Conservation (phyloP, 2,888 invertebrate species). For the Caenorhabditis becei region DNA sequence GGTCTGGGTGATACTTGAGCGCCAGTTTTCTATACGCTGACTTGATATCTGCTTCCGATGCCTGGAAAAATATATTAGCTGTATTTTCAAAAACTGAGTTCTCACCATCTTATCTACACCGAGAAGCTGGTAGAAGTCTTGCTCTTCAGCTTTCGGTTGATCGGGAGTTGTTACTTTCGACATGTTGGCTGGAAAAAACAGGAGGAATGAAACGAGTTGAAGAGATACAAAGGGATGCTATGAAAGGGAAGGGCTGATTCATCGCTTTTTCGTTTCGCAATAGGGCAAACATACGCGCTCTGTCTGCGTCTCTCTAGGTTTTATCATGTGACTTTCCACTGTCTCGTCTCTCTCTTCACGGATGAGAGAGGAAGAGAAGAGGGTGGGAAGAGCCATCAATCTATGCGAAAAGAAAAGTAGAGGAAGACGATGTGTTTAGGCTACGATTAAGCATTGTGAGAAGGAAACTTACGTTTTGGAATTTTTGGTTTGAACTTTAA, state of each 20-base stretch:
- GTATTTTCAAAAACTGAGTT: neutral
- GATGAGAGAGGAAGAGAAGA: neutral
- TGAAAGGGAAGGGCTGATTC: conserved; percentile 30
- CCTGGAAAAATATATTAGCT: conserved; percentile 19
- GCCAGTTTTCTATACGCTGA: conserved; percentile 81
- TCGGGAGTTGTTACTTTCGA: conserved; percentile 43
- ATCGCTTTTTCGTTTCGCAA: conserved; percentile 50
- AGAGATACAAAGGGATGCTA: neutral
- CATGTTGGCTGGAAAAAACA: conserved; percentile 32
- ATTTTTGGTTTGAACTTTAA: conserved; percentile 4
- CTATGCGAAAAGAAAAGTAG: neutral
- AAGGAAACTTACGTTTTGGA: conserved; percentile 1
- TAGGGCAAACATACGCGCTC: conserved; percentile 40
- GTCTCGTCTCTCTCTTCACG: neutral
- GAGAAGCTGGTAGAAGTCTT: conserved; percentile 81
- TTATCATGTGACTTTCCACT: neutral
- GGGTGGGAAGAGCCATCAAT: conserved; percentile 1
- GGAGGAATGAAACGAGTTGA: neutral
- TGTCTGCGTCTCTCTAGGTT: conserved; percentile 29
- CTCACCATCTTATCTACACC: conserved; percentile 75
- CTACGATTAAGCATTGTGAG: neutral
- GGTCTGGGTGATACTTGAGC: conserved; percentile 78
- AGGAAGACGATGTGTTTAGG: neutral
- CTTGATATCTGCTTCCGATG: conserved; percentile 81
- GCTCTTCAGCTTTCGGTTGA: conserved; percentile 17